Conservation (phyloP, 2,888 invertebrate species). For the Chaitophorus viminalis region DNA sequence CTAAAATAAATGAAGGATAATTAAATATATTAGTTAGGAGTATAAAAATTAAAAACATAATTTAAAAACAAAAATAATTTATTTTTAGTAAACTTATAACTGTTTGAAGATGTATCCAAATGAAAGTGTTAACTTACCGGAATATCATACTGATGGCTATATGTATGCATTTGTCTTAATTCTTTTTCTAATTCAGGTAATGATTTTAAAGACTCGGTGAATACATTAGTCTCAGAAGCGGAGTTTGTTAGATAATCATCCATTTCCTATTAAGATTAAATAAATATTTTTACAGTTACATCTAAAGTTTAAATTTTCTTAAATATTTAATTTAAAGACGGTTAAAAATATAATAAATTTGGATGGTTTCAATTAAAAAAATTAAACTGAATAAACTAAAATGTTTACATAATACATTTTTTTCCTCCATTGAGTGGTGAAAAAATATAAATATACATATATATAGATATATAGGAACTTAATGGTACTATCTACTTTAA, state of each 20-base stretch:
- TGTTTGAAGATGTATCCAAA: too few species aligned
- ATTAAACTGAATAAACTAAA: too few species aligned
- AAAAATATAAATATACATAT: too few species aligned
- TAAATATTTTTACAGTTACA: not conserved
- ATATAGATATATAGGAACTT: too few species aligned
- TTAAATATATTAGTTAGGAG: not conserved
- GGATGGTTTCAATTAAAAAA: too few species aligned
- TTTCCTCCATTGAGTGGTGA: too few species aligned
- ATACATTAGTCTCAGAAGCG: constrained; percentile 25
- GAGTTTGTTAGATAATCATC: constrained; percentile 1
- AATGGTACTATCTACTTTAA: too few species aligned
- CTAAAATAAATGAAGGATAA: constrained; percentile 1
- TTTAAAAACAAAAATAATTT: not conserved
- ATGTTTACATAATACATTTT: too few species aligned
- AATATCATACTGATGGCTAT: constrained; percentile 23
- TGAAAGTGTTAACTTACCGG: constrained; percentile 17
- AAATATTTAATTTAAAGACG: too few species aligned
- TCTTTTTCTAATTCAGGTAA: constrained; percentile 47
- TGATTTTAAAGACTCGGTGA: constrained; percentile 24
- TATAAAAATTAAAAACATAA: too few species aligned
- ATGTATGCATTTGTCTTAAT: constrained; percentile 14
- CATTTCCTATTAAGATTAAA: constrained; percentile 20
- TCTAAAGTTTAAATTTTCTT: too few species aligned
- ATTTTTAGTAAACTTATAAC: not conserved
- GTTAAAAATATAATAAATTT: too few species aligned